These are phyloP conservation scores for Leptinotarsa rubiginosa DNA, from an alignment of 2,888 invertebrate genomes.

Conservation along the genomic window DNA sequence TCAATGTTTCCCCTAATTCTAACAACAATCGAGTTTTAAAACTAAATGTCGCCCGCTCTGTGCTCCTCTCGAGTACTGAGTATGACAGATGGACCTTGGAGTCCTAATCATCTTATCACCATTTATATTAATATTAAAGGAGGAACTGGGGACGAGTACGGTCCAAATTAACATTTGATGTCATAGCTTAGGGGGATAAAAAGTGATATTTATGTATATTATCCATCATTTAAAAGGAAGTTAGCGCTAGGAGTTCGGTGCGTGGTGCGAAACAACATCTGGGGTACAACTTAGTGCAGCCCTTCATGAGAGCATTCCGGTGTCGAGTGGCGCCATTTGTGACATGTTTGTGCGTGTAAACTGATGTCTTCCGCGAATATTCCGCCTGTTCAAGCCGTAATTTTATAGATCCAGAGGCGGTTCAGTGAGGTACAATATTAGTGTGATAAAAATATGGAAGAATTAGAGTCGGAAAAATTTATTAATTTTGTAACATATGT, in stretches of 20 bases:
- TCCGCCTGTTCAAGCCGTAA: slow-evolving; percentile 41
- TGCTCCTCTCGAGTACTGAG: neutral
- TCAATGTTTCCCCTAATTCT: too few species aligned
- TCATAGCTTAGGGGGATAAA: slow-evolving; percentile 15
- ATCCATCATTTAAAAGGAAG: slow-evolving; percentile 29
- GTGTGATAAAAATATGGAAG: too few species aligned
- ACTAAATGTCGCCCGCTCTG: too few species aligned
- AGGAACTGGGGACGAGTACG: neutral
- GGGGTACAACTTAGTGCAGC: slow-evolving; percentile 57
- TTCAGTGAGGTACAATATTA: neutral
- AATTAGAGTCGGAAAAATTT: too few species aligned
- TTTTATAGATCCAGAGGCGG: slow-evolving; percentile 6
- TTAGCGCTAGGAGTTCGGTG: slow-evolving; percentile 13
- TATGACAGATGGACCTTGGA: neutral
- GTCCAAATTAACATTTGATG: slow-evolving; percentile 18
- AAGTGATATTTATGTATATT: slow-evolving; percentile 27
- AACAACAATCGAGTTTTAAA: too few species aligned
- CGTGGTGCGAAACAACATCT: slow-evolving; percentile 57
- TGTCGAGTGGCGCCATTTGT: slow-evolving; percentile 59
- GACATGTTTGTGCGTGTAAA: slow-evolving; percentile 59
- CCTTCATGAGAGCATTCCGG: slow-evolving; percentile 60
- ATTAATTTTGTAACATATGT: too few species aligned
- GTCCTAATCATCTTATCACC: neutral
- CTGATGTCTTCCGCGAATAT: slow-evolving; percentile 57
- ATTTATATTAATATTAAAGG: slow-evolving; percentile 5